phyloP scores from a whole-genome alignment of 2,797 vertebrate species.

The Thunnus albacares region DNA sequence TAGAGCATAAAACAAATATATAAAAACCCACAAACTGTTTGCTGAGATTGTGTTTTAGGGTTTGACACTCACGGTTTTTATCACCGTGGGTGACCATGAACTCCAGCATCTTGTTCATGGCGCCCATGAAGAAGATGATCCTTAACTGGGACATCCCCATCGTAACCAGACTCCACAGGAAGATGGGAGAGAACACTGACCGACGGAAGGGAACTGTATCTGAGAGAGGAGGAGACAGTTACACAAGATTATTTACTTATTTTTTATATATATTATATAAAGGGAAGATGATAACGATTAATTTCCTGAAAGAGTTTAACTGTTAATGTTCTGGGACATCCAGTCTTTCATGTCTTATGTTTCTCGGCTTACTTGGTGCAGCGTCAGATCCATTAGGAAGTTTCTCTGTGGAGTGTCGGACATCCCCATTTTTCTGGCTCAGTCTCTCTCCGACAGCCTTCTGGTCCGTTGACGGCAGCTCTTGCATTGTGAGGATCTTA shows the following conservation, averaged over 20 bases:
- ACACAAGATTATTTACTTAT: background rate
- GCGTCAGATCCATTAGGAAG: conserved; percentile 64
- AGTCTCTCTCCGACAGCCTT: conserved; percentile 80
- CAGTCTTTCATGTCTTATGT: background rate
- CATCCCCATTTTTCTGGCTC: conserved; percentile 80
- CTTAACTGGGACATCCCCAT: conserved; percentile 94
- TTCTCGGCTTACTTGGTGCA: conserved; percentile 66
- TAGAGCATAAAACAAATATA: background rate
- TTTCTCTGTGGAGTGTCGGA: conserved; percentile 74
- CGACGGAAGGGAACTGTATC: conserved; percentile 84
- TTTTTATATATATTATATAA: background rate
- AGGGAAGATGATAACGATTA: background rate
- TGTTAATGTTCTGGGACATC: background rate
- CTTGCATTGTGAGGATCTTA: conserved; percentile 82
- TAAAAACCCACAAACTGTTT: background rate
- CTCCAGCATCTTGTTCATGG: conserved; percentile 95
- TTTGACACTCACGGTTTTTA: conserved; percentile 82
- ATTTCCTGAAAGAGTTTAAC: background rate
- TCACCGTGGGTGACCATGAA: conserved; percentile 82
- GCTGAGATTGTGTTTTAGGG: background rate
- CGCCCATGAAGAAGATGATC: conserved; percentile 94
- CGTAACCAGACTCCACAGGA: conserved; percentile 93
- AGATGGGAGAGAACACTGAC: conserved; percentile 92
- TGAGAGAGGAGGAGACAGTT: conserved; percentile 51
- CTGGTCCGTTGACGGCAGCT: conserved; percentile 71